Conservation (phyloP, 2,888 invertebrate genomes). For the Dasypogon diadema region DNA sequence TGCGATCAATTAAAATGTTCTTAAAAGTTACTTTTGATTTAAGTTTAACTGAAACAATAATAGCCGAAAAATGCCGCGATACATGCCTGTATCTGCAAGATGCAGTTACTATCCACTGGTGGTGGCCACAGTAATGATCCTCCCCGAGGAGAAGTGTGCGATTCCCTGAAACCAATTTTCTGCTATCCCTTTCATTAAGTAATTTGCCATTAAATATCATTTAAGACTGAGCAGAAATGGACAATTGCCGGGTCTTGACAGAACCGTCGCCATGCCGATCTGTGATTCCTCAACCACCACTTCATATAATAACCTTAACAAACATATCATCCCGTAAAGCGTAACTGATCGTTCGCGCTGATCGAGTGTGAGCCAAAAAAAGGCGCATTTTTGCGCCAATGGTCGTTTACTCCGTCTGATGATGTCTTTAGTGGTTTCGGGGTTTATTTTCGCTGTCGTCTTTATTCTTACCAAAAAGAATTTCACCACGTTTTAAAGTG, state of each 20-base stretch:
- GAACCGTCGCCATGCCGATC: background rate
- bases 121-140: conserved; percentile 22
- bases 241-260: conserved; percentile 31
- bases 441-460: conserved; percentile 12
- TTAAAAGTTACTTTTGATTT: conserved; percentile 42
- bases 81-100: too few relatives aligned
- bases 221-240: conserved; percentile 41
- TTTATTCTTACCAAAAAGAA: conserved; percentile 1
- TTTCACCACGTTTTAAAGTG: conserved; percentile 38
- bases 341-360: conserved; percentile 44
- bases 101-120: background rate
- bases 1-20: conserved; percentile 62
- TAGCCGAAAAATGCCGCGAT: background rate
- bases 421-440: conserved; percentile 32
- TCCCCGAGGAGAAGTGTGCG: background rate
- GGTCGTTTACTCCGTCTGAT: conserved; percentile 43
- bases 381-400: conserved; percentile 26
- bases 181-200: conserved; percentile 52
- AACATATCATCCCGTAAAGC: conserved; percentile 48
- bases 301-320: conserved; percentile 33
- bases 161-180: conserved; percentile 48
- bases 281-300: conserved; percentile 11
- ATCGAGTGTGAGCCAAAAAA: conserved; percentile 32
- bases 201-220: conserved; percentile 52
- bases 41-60: background rate